phyloP scores from a whole-genome alignment of 2,888 invertebrate genomes.

The Drosophila multiciliata region DNA sequence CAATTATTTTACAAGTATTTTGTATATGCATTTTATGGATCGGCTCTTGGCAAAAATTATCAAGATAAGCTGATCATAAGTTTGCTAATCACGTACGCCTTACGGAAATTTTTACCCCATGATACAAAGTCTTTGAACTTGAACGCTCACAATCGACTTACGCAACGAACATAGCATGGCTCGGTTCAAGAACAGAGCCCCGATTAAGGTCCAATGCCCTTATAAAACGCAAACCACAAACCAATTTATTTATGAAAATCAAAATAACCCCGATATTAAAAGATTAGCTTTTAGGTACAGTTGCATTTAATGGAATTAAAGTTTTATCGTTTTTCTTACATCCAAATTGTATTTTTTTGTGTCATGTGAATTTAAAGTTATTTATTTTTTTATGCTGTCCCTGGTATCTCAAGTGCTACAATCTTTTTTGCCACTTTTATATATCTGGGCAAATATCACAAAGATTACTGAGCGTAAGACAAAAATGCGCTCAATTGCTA shows the following conservation, averaged over 20 bases:
- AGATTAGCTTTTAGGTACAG: not conserved
- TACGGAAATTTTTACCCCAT: constrained; percentile 19
- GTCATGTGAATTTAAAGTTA: not conserved
- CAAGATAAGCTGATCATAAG: not conserved
- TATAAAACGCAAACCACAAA: constrained; percentile 33
- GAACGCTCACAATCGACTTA: constrained; percentile 42
- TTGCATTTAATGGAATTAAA: not conserved
- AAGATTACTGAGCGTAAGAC: constrained; percentile 68
- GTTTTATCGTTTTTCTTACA: not conserved
- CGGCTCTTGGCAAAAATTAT: constrained; percentile 1
- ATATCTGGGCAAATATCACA: constrained; percentile 50
- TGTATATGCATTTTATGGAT: constrained; percentile 1
- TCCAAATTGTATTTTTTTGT: not conserved
- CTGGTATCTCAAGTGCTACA: constrained; percentile 3
- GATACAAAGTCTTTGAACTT: constrained; percentile 60
- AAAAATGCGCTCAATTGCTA: constrained; percentile 70
- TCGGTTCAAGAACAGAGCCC: constrained; percentile 12
- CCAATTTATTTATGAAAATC: constrained; percentile 1
- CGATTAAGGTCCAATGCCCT: constrained; percentile 2
- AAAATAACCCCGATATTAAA: not conserved
- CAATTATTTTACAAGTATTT: constrained; percentile 3
- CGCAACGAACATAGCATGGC: constrained; percentile 9
- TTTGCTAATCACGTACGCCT: constrained; percentile 12
- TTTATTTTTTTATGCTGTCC: not conserved
- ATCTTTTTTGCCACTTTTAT: constrained; percentile 22